phyloP scores from a whole-genome alignment of 2,888 invertebrate species.

The Zaprionus bogoriensis region DNA sequence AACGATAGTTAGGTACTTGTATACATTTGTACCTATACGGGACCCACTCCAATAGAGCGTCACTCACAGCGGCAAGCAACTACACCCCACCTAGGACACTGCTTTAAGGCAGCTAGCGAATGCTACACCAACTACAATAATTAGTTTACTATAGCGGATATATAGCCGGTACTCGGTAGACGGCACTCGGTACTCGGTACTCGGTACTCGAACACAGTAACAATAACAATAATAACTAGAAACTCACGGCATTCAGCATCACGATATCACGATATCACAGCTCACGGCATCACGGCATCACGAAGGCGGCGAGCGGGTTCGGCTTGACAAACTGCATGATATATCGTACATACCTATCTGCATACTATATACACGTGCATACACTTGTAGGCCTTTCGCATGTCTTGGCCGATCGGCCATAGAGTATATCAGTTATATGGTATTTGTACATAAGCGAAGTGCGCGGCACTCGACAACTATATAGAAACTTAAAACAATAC shows the following conservation, averaged over 20 bases:
- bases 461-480: constrained; percentile 35
- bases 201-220: no score
- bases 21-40: constrained; percentile 58
- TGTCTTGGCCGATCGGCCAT: constrained; percentile 1
- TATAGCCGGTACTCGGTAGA: neutral
- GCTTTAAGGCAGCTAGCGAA: constrained; percentile 72
- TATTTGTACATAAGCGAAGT: constrained; percentile 42
- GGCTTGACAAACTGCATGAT: constrained; percentile 36
- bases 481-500: constrained; percentile 6
- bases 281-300: constrained; percentile 16
- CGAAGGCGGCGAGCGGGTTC: constrained; percentile 32
- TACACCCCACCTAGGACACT: constrained; percentile 76
- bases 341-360: constrained; percentile 14
- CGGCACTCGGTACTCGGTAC: no score
- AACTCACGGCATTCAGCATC: constrained; percentile 5
- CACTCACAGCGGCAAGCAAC: constrained; percentile 63
- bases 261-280: constrained; percentile 11
- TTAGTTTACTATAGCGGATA: constrained; percentile 49
- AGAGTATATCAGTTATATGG: constrained; percentile 39
- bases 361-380: constrained; percentile 2
- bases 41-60: constrained; percentile 71
- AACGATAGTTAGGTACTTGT: constrained; percentile 42
- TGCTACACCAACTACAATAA: constrained; percentile 55
- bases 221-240: constrained; percentile 2
- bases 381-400: no score